Conservation (phyloP, 2,113 vertebrate genomes). For the Okapia johnstoni region DNA sequence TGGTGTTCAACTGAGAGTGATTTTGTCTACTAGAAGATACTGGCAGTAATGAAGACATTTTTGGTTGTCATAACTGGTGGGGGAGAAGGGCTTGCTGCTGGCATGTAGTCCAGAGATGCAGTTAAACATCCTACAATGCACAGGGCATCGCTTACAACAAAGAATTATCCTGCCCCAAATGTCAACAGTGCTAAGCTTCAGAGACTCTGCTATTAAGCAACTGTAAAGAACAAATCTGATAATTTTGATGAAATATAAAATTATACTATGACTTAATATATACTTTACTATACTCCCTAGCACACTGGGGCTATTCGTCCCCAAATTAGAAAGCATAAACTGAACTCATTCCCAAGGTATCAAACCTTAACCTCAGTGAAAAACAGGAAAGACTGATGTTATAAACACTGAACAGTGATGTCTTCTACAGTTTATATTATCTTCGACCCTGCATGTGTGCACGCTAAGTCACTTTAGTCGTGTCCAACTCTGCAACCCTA, state of each 20-base stretch:
- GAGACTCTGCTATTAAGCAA: neutral
- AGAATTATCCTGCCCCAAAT: neutral
- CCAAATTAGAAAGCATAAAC: neutral
- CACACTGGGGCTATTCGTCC: neutral
- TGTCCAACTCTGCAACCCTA: neutral
- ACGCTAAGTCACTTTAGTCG: neutral
- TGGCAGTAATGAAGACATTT: neutral
- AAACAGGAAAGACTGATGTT: conserved; percentile 53
- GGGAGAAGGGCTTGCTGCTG: neutral
- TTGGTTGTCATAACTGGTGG: neutral
- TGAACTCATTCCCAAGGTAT: conserved; percentile 32
- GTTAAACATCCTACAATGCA: neutral
- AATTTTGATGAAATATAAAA: neutral
- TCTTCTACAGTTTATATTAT: conserved; percentile 58
- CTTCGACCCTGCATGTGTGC: neutral
- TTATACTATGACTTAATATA: neutral
- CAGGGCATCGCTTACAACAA: neutral
- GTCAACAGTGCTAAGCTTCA: neutral
- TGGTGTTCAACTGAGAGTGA: neutral
- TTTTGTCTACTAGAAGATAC: neutral
- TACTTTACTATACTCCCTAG: neutral
- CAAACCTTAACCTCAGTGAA: conserved; percentile 45
- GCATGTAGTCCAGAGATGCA: neutral
- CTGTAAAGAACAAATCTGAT: neutral
- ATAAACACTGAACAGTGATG: conserved; percentile 53